Conservation (phyloP, 2,113 vertebrate genomes). For the Notarius lentiginosus region DNA sequence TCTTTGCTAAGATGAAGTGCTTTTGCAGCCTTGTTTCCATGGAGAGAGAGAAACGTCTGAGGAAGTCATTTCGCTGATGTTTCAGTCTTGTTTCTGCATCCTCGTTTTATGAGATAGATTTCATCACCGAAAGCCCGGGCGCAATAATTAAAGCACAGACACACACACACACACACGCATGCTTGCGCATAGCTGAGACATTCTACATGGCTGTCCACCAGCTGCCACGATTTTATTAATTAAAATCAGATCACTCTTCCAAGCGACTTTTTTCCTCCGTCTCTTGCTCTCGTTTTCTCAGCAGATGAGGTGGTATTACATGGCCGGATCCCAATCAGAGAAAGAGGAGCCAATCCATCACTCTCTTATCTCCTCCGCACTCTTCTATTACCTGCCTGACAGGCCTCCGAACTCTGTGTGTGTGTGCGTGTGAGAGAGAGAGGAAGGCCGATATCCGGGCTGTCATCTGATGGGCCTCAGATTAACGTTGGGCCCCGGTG, state of each 20-base stretch:
- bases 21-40: conserved; percentile 32
- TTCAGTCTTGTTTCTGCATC: conserved; percentile 34
- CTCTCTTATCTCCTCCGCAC: conserved; percentile 67
- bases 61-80: conserved; percentile 19
- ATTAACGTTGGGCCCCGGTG: conserved; percentile 71
- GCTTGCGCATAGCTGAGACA: conserved; percentile 2
- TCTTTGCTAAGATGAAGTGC: background rate
- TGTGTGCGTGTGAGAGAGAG: conserved; percentile 47
- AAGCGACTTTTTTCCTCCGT: conserved; percentile 25
- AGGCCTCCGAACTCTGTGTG: conserved; percentile 60
- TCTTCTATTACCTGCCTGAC: conserved; percentile 70
- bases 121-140: conserved; percentile 5
- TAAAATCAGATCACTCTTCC: conserved; percentile 51
- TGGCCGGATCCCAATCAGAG: conserved; percentile 67
- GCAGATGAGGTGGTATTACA: conserved; percentile 73
- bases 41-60: conserved; percentile 25
- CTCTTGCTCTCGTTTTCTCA: conserved; percentile 10
- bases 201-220: conserved; percentile 42
- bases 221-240: conserved; percentile 55
- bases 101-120: conserved; percentile 32
- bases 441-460: conserved; percentile 62
- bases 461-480: conserved; percentile 68
- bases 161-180: conserved; percentile 20
- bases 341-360: conserved; percentile 74
- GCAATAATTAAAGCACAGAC: conserved; percentile 26